These are phyloP conservation scores for Schmidtea mediterranea DNA, from an alignment of 1,140 invertebrate genomes.

Conservation along the genomic window DNA sequence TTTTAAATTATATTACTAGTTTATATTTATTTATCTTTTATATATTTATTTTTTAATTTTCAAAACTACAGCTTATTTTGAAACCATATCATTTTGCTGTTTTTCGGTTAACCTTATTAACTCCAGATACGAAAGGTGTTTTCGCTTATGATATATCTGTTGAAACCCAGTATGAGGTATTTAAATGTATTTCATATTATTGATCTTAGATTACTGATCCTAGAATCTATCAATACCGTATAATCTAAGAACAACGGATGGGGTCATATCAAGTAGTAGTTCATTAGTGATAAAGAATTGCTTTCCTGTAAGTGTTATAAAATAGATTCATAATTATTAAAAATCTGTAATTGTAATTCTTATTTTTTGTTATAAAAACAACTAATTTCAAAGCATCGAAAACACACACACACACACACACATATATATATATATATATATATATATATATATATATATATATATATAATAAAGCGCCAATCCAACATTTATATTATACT, in stretches of 20 bases:
- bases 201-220: conserved; percentile 10
- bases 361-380: no score
- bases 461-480: no score
- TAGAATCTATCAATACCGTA: conserved; percentile 22
- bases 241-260: conserved; percentile 22
- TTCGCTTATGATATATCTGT: conserved; percentile 42
- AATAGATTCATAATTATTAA: no score
- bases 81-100: conserved; percentile 41
- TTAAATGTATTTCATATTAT: conserved; percentile 9
- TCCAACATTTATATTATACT: no score
- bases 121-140: conserved; percentile 39
- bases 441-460: no score
- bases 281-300: conserved; percentile 43
- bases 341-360: no score
- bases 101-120: conserved; percentile 41
- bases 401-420: no score
- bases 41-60: conserved; percentile 6
- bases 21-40: conserved; percentile 7
- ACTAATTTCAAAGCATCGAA: no score
- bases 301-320: conserved; percentile 45
- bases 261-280: conserved; percentile 24
- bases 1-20: conserved; percentile 12
- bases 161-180: conserved; percentile 42
- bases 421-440: no score
- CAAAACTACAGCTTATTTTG: conserved; percentile 30